Conservation (phyloP, 2,888 invertebrate species). For the Nomada flava region DNA sequence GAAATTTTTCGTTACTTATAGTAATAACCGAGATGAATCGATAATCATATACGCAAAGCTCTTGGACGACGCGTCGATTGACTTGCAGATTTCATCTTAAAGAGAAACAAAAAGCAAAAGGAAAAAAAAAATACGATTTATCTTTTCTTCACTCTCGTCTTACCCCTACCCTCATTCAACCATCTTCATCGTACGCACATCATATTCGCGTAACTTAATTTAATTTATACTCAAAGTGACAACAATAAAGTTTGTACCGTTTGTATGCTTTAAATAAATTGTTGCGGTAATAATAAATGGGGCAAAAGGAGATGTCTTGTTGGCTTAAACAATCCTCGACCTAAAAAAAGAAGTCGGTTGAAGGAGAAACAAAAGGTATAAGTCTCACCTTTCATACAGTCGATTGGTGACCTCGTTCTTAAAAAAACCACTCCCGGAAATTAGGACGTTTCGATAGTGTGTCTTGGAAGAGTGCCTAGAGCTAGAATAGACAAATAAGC, state of each 20-base stretch:
- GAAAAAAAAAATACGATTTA: slow-evolving; percentile 17
- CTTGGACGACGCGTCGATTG: slow-evolving; percentile 47
- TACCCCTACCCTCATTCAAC: slow-evolving; percentile 30
- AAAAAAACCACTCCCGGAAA: background rate
- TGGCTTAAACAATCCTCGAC: background rate
- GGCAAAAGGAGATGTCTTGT: background rate
- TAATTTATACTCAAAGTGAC: slow-evolving; percentile 82
- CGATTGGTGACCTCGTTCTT: background rate
- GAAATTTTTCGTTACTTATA: background rate
- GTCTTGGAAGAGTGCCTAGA: slow-evolving; percentile 8
- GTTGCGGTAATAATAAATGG: slow-evolving; percentile 77
- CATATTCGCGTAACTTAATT: slow-evolving; percentile 74
- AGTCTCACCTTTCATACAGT: slow-evolving; percentile 19
- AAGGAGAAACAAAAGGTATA: background rate
- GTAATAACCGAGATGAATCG: slow-evolving; percentile 18
- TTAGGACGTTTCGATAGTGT: background rate
- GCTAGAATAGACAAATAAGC: slow-evolving; percentile 31
- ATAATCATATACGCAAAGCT: slow-evolving; percentile 22
- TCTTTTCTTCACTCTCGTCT: slow-evolving; percentile 38
- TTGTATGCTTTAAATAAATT: slow-evolving; percentile 84
- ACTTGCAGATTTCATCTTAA: slow-evolving; percentile 27
- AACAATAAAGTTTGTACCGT: slow-evolving; percentile 83
- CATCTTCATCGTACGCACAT: slow-evolving; percentile 52
- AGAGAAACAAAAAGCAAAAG: slow-evolving; percentile 4
- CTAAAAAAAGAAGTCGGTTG: background rate